Evolutionary conservation across 2,113 vertebrate genomes (phyloP), one percentile per base, ranked within the genome.

Genomic region (Anthoscopus minutus): DNA sequence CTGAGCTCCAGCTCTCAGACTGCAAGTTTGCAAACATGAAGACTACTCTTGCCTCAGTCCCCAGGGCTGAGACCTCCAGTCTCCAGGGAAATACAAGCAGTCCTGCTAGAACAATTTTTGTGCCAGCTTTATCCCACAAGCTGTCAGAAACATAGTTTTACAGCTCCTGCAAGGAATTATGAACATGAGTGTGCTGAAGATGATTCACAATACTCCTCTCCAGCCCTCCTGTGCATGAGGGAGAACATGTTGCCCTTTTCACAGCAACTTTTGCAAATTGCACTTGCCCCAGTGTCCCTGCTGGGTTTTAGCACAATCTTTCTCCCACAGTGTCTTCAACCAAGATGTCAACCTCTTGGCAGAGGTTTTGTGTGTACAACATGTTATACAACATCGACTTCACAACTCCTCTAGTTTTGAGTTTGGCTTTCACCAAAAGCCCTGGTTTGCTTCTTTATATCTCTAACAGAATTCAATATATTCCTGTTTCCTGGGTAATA

Each of bases 331-430:
- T n/a, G 20, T 25, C 23, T 82, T 45, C 38, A 38, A 35, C n/a
- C 17, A n/a, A 23, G 42, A 77, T 0, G 1, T 8, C 6, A 77
- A n/a, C 11, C 23, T 60, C 66, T 50, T 47, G 45, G 45, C 31
- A 91, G 50, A 65, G 15, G 7, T 73, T 48, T 77, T 48, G 37
- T 66, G 25, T 48, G 22, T 9, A 54, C 24, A n/a, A 15, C 0
- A 0, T 40, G 22, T 23, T 50, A 5, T 14, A 40, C 3, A 47
- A 14, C 3, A 0, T 61, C 40, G 5, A 9, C 11, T 86, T 56
- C 45, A 62, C 33, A 91, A 28, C 10, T 54, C 31, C 47, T 70
- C 15, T 61, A 18, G 23, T 53, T 88, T 47, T 60, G 14, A 42
- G 33, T 50, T 14, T 70, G n/a, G 42, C 5, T 87, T 73, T 74